Evolutionary conservation across 2,888 invertebrate genomes (phyloP), one percentile per base, ranked within the genome.

Genomic region (Diplazon laetatorius): DNA sequence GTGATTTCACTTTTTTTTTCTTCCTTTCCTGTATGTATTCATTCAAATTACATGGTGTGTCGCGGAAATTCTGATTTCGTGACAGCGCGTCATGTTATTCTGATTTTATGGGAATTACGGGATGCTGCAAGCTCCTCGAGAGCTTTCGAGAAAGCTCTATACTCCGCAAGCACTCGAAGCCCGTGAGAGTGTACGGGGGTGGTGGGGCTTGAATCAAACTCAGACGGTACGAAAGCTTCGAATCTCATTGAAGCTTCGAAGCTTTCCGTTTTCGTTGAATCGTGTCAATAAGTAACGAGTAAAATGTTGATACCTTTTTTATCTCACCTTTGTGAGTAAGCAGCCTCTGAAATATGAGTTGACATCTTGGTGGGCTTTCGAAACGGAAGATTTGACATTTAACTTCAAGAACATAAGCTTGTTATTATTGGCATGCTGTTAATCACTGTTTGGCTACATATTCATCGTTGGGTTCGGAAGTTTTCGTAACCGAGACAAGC

Each of bases 41-140:
- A 30, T 30, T 55, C 14, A 30, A 30, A 18, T 20, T 20, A 16
- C 30, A 30, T 30, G 30, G 30, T 5, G 4, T 30, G 30, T n/a
- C 35, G n/a, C 14, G 30, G 14, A 16, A 55, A 30, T n/a, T n/a
- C 55, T 1, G 8, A 16, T 14, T 4, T 55, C 35, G 30, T 16
- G 55, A 16, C 1, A 30, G 9, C 30, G 35, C 14, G 35, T 55
- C 55, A 4, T 55, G 2, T 14, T 55, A 55, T 55, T 25, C 16
- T 35, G 30, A 55, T 55, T 35, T 35, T 14, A 16, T 55, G 14
- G n/a, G 30, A 55, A 35, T 35, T 35, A 55, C 14, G 55, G 35
- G 8, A 55, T 25, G 30, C 30, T 35, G 25, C n/a, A 9, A 35
- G 55, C 35, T 35, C 30, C 9, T 16, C 35, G 3, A 0, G 30